Conservation (phyloP, 1,140 invertebrate species). For the Danaus plexippus region DNA sequence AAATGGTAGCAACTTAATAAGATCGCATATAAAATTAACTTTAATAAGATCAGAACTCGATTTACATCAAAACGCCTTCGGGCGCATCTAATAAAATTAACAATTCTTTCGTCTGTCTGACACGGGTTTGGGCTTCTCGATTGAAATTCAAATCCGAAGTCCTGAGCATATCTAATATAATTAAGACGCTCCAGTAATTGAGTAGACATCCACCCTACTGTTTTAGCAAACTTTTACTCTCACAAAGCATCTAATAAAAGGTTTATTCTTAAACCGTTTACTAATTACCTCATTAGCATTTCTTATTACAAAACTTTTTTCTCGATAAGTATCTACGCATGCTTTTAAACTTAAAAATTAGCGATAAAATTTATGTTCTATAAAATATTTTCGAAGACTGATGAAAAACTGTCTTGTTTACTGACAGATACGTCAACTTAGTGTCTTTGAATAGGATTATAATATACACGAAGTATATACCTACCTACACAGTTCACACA, state of each 20-base stretch:
- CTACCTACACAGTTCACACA: no score
- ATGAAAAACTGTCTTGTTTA: no score
- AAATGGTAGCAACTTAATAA: conserved; percentile 21
- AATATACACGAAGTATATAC: no score
- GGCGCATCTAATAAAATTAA: conserved; percentile 64
- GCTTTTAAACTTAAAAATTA: no score
- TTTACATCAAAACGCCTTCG: conserved; percentile 63
- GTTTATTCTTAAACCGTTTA: conserved; percentile 16
- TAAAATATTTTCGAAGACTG: no score
- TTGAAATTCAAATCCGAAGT: conserved; percentile 67
- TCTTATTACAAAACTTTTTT: neutral
- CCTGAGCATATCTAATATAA: conserved; percentile 64
- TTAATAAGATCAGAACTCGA: conserved; percentile 45
- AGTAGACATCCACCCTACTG: conserved; percentile 57
- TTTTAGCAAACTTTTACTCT: conserved; percentile 34
- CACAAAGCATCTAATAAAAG: conserved; percentile 27
- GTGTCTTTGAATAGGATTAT: no score
- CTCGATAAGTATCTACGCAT: no score
- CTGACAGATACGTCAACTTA: no score
- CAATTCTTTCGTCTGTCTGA: conserved; percentile 53
- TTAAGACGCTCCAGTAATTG: conserved; percentile 63
- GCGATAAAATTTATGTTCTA: no score
- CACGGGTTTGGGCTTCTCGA: conserved; percentile 43
- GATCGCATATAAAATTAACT: conserved; percentile 26
- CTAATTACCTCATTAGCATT: conserved; percentile 12